Conservation (phyloP, 2,113 vertebrate species). For the Rhea pennata region DNA sequence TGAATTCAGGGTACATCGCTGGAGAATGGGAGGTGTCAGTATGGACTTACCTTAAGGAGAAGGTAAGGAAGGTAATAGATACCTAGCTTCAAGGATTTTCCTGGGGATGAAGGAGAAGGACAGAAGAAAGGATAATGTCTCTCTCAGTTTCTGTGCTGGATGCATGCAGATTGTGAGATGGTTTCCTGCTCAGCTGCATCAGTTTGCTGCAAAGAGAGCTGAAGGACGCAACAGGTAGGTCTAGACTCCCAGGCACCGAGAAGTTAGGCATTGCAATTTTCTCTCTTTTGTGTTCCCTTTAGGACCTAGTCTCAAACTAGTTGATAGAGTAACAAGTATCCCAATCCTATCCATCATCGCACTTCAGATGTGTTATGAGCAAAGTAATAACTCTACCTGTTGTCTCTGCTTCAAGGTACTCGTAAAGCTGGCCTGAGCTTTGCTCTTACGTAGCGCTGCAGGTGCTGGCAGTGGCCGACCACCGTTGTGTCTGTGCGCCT, state of each 20-base stretch:
- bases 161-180: too few relatives aligned
- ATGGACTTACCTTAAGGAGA: neutral
- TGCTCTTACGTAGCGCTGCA: neutral
- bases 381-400: accelerated
- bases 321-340: neutral
- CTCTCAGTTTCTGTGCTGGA: neutral
- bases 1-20: neutral
- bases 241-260: neutral
- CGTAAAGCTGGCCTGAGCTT: neutral
- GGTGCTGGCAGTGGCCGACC: neutral
- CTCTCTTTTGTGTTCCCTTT: neutral
- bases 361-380: neutral
- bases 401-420: neutral
- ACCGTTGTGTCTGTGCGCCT: neutral
- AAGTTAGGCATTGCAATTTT: neutral
- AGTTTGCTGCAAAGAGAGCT: too few relatives aligned
- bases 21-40: neutral
- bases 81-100: neutral
- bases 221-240: accelerated
- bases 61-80: neutral
- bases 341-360: neutral
- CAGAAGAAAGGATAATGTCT: neutral
- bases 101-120: neutral
- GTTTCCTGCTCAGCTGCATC: neutral
- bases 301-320: too few relatives aligned